These are phyloP conservation scores for Dendrolimus houi DNA, from an alignment of 2,888 invertebrate genomes.

Conservation along the genomic window DNA sequence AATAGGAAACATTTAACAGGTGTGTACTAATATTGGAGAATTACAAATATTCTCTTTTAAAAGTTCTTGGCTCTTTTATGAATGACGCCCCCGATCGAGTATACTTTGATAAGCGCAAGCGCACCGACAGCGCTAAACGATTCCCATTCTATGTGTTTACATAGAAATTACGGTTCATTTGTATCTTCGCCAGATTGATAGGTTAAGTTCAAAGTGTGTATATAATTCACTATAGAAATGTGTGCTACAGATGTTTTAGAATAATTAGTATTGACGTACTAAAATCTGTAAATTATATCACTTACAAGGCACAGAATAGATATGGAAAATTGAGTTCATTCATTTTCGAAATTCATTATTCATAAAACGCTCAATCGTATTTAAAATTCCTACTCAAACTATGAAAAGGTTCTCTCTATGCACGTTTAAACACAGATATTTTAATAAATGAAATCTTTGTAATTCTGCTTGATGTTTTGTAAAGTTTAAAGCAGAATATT, in stretches of 20 bases:
- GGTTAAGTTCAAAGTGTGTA: slow-evolving; percentile 17
- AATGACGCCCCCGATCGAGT: slow-evolving; percentile 25
- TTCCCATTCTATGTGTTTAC: slow-evolving; percentile 44
- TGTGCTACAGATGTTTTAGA: neutral
- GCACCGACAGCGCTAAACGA: slow-evolving; percentile 38
- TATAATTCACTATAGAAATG: neutral
- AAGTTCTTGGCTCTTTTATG: slow-evolving; percentile 18
- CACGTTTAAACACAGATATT: no score
- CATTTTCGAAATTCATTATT: neutral
- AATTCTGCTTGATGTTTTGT: no score
- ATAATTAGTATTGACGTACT: neutral
- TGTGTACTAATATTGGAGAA: neutral
- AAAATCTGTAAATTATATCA: neutral
- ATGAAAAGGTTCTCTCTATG: no score
- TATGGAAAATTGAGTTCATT: neutral
- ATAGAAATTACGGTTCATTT: slow-evolving; percentile 46
- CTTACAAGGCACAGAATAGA: neutral
- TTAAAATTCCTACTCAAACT: no score
- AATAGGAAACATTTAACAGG: neutral
- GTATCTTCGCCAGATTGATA: slow-evolving; percentile 35
- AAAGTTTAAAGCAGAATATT: no score
- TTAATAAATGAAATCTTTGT: no score
- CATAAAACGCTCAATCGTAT: no score
- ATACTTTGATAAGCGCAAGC: slow-evolving; percentile 26
- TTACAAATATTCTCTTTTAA: neutral